Evolutionary conservation across 2,113 vertebrate species (phyloP).

Genomic region (Pica pica): DNA sequence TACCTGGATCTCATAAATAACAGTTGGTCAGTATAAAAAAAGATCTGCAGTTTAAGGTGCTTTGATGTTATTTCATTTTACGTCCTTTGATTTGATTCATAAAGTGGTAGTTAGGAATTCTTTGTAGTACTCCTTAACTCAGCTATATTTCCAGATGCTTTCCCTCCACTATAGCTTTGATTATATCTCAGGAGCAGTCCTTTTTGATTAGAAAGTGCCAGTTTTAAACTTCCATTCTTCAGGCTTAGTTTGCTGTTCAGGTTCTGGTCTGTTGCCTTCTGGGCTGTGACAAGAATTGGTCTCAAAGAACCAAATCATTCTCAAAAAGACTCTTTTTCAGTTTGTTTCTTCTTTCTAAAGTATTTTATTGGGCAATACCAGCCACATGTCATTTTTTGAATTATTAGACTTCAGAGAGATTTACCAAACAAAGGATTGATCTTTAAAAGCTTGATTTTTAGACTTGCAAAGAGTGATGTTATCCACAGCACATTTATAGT

Average conservation of each 20-base stretch:
- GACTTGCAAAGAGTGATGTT: neutral
- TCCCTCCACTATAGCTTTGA: neutral
- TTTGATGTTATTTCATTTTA: slow-evolving; percentile 32
- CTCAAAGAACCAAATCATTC: neutral
- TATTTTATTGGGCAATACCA: neutral
- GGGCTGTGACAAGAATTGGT: neutral
- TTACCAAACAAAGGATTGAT: neutral
- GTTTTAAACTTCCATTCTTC: neutral
- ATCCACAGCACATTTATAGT: neutral
- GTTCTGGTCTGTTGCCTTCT: neutral
- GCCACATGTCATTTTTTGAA: neutral
- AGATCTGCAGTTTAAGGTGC: neutral
- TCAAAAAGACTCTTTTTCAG: neutral
- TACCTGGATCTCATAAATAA: neutral
- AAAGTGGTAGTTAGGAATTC: neutral
- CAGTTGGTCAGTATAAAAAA: neutral
- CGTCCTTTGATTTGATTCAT: slow-evolving; percentile 5
- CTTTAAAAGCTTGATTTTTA: neutral
- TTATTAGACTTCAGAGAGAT: neutral
- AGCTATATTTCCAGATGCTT: slow-evolving; percentile 13
- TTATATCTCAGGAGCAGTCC: neutral
- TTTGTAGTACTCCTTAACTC: neutral
- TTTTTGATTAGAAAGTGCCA: neutral
- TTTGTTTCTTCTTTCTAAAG: neutral
- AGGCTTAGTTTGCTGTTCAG: neutral